These are phyloP conservation scores for Drosophila busckii DNA, from an alignment of 1,140 invertebrate species.

Conservation along the genomic window DNA sequence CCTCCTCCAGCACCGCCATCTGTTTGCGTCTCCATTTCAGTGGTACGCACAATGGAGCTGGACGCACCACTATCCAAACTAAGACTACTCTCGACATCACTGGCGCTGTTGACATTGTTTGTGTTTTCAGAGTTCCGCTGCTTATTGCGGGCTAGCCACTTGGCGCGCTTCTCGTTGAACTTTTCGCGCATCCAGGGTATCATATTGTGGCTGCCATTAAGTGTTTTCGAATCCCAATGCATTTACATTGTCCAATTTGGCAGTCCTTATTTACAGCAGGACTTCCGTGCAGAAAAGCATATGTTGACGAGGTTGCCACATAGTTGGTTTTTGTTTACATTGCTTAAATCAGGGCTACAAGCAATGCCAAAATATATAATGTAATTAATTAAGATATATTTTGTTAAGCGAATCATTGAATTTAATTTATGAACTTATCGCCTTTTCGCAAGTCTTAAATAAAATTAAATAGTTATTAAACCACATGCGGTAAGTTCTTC, in stretches of 20 bases:
- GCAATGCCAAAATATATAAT: not conserved
- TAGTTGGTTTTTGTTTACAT: not conserved
- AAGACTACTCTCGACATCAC: slow-evolving; percentile 47
- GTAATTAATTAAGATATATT: too few species aligned
- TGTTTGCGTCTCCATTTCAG: slow-evolving; percentile 55
- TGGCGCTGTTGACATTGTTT: slow-evolving; percentile 26
- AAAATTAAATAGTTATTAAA: too few species aligned
- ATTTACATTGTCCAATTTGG: slow-evolving; percentile 26
- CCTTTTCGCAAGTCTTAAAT: too few species aligned
- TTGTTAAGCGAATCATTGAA: too few species aligned
- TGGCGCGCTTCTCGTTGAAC: slow-evolving; percentile 69
- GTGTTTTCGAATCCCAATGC: slow-evolving; percentile 1
- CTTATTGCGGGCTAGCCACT: slow-evolving; percentile 68
- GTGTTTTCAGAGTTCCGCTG: slow-evolving; percentile 20
- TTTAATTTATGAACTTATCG: too few species aligned
- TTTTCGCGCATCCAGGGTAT: slow-evolving; percentile 78
- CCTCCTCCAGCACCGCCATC: slow-evolving; percentile 42
- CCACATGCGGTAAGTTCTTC: too few species aligned
- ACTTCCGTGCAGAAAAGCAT: slow-evolving; percentile 23
- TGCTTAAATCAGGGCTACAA: not conserved
- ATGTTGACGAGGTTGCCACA: slow-evolving; percentile 36
- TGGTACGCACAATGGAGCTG: slow-evolving; percentile 34
- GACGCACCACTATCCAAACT: slow-evolving; percentile 24
- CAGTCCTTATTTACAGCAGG: slow-evolving; percentile 3
- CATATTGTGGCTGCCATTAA: slow-evolving; percentile 60